These are phyloP conservation scores for Urocitellus parryii DNA, from an alignment of 2,113 vertebrate genomes.

Conservation along the genomic window DNA sequence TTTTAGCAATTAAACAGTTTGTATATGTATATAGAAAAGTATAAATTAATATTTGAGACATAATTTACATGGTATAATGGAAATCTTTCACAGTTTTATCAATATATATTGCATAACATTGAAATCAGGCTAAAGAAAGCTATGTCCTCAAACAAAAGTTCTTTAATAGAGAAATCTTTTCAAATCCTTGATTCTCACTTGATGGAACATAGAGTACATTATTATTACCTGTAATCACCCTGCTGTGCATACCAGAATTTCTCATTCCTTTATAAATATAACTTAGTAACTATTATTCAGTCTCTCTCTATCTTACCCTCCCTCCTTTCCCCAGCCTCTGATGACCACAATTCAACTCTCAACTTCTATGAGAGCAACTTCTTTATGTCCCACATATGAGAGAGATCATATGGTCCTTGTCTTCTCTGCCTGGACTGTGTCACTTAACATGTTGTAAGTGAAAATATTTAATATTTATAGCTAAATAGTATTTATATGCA, in stretches of 20 bases:
- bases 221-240: too few species aligned
- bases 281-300: too few species aligned
- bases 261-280: neutral
- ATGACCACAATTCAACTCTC: too few species aligned
- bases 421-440: too few species aligned
- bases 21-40: neutral
- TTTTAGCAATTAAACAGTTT: neutral
- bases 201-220: too few species aligned
- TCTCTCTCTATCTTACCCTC: too few species aligned
- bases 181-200: neutral
- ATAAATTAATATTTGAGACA: neutral
- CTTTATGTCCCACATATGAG: neutral
- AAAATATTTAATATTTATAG: too few species aligned
- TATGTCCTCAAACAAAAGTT: neutral
- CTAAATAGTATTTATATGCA: too few species aligned
- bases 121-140: neutral
- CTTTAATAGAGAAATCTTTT: neutral
- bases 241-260: neutral
- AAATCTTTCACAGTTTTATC: neutral
- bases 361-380: neutral
- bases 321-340: neutral
- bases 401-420: too few species aligned
- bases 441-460: too few species aligned
- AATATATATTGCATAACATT: neutral
- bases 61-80: neutral